These are phyloP conservation scores for Latrodectus elegans DNA, from an alignment of 2,888 invertebrate species.

Conservation along the genomic window DNA sequence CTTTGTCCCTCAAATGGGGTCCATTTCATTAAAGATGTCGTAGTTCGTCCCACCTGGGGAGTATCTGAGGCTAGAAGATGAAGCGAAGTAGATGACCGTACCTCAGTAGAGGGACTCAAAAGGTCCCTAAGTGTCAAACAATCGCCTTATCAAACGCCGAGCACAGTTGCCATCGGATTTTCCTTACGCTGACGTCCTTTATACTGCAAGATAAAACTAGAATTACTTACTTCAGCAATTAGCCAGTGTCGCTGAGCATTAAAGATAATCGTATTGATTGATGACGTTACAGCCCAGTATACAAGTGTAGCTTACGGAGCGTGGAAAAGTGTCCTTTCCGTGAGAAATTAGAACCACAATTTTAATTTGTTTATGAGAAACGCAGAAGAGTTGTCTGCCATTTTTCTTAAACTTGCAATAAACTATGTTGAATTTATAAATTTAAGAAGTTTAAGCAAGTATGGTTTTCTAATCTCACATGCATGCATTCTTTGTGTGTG, in stretches of 20 bases:
- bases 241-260: slow-evolving; percentile 27
- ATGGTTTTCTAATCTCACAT: too few species aligned
- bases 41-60: slow-evolving; percentile 35
- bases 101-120: slow-evolving; percentile 28
- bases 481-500: too few species aligned
- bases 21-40: slow-evolving; percentile 15
- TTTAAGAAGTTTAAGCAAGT: too few species aligned
- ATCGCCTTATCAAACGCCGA: slow-evolving; percentile 52
- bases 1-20: slow-evolving; percentile 12
- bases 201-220: slow-evolving; percentile 35
- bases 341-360: too few species aligned
- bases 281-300: neutral
- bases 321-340: too few species aligned
- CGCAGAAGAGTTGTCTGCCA: too few species aligned
- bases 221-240: slow-evolving; percentile 40
- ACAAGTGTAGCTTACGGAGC: too few species aligned
- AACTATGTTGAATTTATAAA: too few species aligned
- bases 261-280: slow-evolving; percentile 42
- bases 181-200: slow-evolving; percentile 10
- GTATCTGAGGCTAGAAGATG: slow-evolving; percentile 44
- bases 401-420: too few species aligned
- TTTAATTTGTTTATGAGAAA: too few species aligned
- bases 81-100: slow-evolving; percentile 50
- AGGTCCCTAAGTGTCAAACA: slow-evolving; percentile 59
- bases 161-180: slow-evolving; percentile 32